Base-by-base conservation (phyloP, 2,888 invertebrate genomes). In the Sycophila texana region DNA sequence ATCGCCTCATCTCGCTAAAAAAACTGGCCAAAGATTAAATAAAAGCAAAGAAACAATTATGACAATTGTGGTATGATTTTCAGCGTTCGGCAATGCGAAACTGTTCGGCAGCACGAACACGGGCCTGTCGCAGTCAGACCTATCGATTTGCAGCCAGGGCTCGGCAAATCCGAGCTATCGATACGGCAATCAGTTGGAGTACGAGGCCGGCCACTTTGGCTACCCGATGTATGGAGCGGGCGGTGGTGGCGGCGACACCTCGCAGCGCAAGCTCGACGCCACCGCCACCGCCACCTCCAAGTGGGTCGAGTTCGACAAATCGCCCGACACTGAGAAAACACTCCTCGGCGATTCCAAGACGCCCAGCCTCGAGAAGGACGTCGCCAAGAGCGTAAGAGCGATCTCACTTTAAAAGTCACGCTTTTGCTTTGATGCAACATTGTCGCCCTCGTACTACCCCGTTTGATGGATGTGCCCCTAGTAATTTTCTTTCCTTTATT, bases 51-150 rank as follows among this genome's bases (percentile, higher is more conserved):
- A 39, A 39, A 10, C 10, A 7, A 30, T 0, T 10, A 10, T 39
- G 39, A 39, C 10, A 10, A 39, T 26, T 39, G 39, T 10, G 39
- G 39, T 39, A 4, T 67, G 12, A 18, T 70, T 79, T 79, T 49
- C 85, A 88, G 89, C 85, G 72, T 87, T 88, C 83, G 86, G 86
- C 72, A 87, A 87, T 70, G 84, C 87, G 66, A 92, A 91, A 89
- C 91, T 92, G 4, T 87, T 93, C 72, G 92, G 93, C 0, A 90
- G 93, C 73, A 93, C 93, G 26, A 94, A 94, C 86, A 96, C 96
- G 0, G 97, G 97, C 0, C 92, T 97, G 2, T 95, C 96, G 5
- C 96, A 96, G 86, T 96, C 96, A 5, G 95, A 96, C 87, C 92
- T 95, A 0, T 95, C 95, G 86, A 92, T 95, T 86, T 94, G 94